Base-by-base conservation (phyloP, 1,140 invertebrate genomes). In the Rhagoletis pomonella region DNA sequence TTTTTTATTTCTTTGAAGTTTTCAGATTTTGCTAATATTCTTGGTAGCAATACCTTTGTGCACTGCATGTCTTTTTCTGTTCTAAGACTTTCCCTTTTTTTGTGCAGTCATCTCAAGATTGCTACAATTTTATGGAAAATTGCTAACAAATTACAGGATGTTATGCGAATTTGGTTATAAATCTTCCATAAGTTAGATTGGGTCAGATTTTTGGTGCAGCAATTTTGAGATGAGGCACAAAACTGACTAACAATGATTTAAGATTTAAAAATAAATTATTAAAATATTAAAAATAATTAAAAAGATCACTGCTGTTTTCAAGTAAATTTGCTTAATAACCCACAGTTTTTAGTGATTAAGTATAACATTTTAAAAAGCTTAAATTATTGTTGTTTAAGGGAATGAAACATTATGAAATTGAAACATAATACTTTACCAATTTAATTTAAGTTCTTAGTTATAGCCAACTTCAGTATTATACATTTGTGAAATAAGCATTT, bases 81-180 rank as follows among this genome's bases (percentile, higher is more conserved):
- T 19, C 3, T 29, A 29, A 29, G n/a, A 4, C 17, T 67, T 39
- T 29, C 6, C 17, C 10, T 67, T 47, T 19, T 81, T 81, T 81
- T 81, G 73, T 81, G 19, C 73, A 81, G 47, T 81, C 73, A 81
- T 1, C 73, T n/a, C 73, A 81, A 81, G n/a, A 29, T 81, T 58
- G 50, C 50, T 77, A 7, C 73, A 9, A 58, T 9, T 55, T 81
- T 29, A n/a, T 19, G 73, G 73, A 81, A 50, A 81, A 81, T 81
- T 17, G 50, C 50, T 17, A 73, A 73, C 44, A 81, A 81, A 81
- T 81, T 81, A 10, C 17, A 42, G 47, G 17, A 58, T 81, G 44
- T 81, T 81, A 9, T 81, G 50, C 55, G 12, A 73, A 73, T 81
- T 81, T 81, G 12, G 44, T 81, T 81, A 81, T 81, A 81, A 73